Base-by-base conservation (phyloP, 2,888 invertebrate species). In the Hyposoter didymator region DNA sequence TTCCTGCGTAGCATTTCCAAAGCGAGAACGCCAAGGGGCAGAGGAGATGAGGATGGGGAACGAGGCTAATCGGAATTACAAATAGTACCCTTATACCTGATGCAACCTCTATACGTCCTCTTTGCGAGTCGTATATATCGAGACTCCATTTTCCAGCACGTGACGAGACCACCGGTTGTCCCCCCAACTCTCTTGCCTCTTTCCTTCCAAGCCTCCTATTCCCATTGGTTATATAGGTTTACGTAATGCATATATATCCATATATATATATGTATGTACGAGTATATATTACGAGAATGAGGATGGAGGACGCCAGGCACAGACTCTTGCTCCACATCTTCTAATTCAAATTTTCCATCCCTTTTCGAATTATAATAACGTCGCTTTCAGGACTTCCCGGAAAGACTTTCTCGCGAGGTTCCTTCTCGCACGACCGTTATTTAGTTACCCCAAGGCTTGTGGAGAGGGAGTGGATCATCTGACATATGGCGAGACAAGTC, bases 21-120 rank as follows among this genome's bases (percentile, higher is more conserved):
- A 81, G 85, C 76, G 87, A 66, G 76, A 72, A 82, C 72, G 83
- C 32, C 32, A 32, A n/a, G 55, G 59, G 75, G 81, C 32, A 47
- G 28, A 59, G 59, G 14, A 59, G 14, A 28, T 43, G 75, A 45
- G 81, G 89, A 87, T 88, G 82, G 59, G 14, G 86, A 87, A 88
- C 89, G 88, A 87, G 89, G 89, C 92, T 93, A 93, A 93, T 93
- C 92, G 92, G 93, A 93, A 93, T 93, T 92, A 92, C 93, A 93
- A 91, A 91, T 91, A 90, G 88, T 86, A 84, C 86, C 86, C 89
- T 90, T 88, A 89, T 89, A 87, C 88, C 87, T 84, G 86, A 85
- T 83, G 86, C 86, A 86, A 74, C 74, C 69, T 80, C 79, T 75
- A 80, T 84, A 80, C 75, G 79, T 80, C 70, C 80, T 84, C 82